phyloP scores from a whole-genome alignment of 2,888 invertebrate genomes.

The Epirrhoe alternata region DNA sequence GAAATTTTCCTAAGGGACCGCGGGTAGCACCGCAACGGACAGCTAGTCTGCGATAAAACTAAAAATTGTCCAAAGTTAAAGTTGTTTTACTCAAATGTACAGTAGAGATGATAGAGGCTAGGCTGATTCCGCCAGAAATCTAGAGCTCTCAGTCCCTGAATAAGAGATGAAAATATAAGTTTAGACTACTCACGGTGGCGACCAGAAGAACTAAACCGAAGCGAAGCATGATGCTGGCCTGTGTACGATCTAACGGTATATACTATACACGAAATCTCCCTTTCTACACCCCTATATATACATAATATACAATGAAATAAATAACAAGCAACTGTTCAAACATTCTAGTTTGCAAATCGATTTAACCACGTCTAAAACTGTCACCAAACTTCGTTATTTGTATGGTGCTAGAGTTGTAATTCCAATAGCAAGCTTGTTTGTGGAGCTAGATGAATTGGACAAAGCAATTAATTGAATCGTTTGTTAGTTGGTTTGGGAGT shows the following conservation, averaged over 20 bases:
- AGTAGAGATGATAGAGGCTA: too few relatives aligned
- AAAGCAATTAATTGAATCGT: conserved; percentile 65
- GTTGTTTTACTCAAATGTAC: too few relatives aligned
- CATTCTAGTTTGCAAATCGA: conserved; percentile 43
- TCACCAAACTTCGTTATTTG: conserved; percentile 18
- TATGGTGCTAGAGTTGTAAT: conserved; percentile 15
- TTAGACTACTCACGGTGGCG: conserved; percentile 75
- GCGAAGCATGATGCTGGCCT: conserved; percentile 76
- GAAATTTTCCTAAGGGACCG: too few relatives aligned
- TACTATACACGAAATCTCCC: conserved; percentile 68
- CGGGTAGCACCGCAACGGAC: too few relatives aligned
- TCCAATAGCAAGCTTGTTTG: conserved; percentile 35
- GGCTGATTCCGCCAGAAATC: too few relatives aligned
- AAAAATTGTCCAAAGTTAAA: too few relatives aligned
- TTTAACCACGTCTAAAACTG: background rate
- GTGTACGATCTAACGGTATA: conserved; percentile 72
- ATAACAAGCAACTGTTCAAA: conserved; percentile 65
- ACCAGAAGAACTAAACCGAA: conserved; percentile 67
- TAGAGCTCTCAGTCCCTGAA: background rate
- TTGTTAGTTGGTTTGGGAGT: conserved; percentile 55
- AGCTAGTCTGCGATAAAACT: too few relatives aligned
- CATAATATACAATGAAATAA: conserved; percentile 56
- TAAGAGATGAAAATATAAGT: background rate
- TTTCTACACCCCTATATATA: conserved; percentile 67
- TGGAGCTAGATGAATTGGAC: conserved; percentile 50